Base-by-base conservation (phyloP, 1,140 invertebrate genomes). In the Proales similis region DNA sequence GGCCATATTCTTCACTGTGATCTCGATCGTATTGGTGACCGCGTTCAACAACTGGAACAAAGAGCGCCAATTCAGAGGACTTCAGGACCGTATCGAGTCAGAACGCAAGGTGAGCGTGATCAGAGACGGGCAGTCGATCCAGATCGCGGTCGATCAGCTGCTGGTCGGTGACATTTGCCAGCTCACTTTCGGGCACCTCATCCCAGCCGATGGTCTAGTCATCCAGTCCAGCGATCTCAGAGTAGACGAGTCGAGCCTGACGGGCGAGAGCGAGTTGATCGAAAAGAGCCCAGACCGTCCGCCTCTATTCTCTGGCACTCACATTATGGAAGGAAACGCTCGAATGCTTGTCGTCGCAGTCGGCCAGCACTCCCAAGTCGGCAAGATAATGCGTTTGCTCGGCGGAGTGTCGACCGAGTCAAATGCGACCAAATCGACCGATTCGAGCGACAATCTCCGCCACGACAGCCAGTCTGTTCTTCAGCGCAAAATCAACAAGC, bases 251-350 rank as follows among this genome's bases (percentile, higher is more conserved):
- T 95, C 91, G 63, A 96, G 92, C 67, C 80, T 99, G 67, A 98
- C 94, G 66, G 94, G 94, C 68, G 94, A 98, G 81, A 97, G 92
- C 9, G 94, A 98, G 80, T 91, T 95, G 82, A 93, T 98, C 26
- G 96, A 94, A 77, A 99, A 98, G 75, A 89, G 88, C 76, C 74
- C 81, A 76, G 74, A 81, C 47, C 83, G 81, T 71, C 92, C 97
- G 82, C 92, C 93, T 30, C 91, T 98, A 69, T 82, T 97, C 69
- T 97, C 92, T 12, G 43, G 43, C 68, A 99, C 94, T 48, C 93
- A 99, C 79, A 91, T 98, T 45, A 99, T 99, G 95, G 95, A 99
- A 78, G 95, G 95, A 48, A 97, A 92, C 68, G 95, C 93, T 32
- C 96, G 95, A 80, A 97, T 99, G 88, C 76, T 98, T 68, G 92